Base-by-base conservation (phyloP, 1,140 invertebrate genomes). In the Drosophila willistoni region DNA sequence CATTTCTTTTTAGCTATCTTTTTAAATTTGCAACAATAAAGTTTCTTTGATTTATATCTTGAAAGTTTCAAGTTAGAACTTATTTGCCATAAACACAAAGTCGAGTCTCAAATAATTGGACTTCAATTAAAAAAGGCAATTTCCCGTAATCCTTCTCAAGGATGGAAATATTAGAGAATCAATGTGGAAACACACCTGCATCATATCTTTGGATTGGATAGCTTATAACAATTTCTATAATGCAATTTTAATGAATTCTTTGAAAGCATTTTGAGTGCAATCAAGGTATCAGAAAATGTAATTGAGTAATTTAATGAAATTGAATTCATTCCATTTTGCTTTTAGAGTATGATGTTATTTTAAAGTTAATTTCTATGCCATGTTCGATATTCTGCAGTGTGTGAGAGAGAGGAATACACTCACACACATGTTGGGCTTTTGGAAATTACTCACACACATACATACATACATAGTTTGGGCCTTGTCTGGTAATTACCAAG, bases 401-500 rank as follows among this genome's bases (percentile, higher is more conserved):
- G 22, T 25, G 22, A 25, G 22, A 25, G 22, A 25, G 29, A 29
- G 29, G 29, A 12, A 41, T 2, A 13, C 34, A 42, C 22, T 54
- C 34, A 42, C 14, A 69, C n/a, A 41, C 36, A 47, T 29, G 6
- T 7, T 1, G 6, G 29, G 29, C 6, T 29, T 29, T 29, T 6
- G 29, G 29, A 29, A 29, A 29, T 29, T 29, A 29, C 29, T 29
- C 14, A 47, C 44, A 44, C 14, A 47, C 44, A 44, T 6, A 44
- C 42, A 44, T 6, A 44, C 6, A 19, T 1, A 17, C 14, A 51
- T 51, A 12, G 44, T 51, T 51, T 51, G 44, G 44, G 34, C 19
- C 44, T 51, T 10, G 17, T 51, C 44, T 12, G 19, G 44, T 51
- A 51, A 51, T 51, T 51, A 51, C 44, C 44, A 51, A 51, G 17